Conservation (phyloP, 2,888 invertebrate species). For the Zootermopsis nevadensis region DNA sequence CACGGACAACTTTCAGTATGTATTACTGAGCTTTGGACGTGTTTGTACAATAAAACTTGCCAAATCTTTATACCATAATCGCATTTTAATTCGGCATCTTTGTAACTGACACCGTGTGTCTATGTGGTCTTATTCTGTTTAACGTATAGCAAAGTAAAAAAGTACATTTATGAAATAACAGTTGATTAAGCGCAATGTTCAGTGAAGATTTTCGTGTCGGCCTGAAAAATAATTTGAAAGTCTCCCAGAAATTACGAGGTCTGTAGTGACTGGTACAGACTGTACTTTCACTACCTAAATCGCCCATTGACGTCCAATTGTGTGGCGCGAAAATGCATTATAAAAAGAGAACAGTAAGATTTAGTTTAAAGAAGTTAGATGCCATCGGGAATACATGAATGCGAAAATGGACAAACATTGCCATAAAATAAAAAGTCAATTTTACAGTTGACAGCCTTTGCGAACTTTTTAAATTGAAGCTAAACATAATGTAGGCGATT, state of each 20-base stretch:
- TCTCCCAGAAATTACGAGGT: neutral
- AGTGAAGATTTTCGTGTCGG: too few relatives aligned
- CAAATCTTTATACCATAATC: too few relatives aligned
- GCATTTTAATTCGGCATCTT: too few relatives aligned
- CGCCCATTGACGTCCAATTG: neutral
- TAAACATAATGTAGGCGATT: conserved; percentile 27
- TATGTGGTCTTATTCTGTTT: too few relatives aligned
- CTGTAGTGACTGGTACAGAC: neutral
- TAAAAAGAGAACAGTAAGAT: conserved; percentile 5
- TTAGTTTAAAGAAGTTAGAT: conserved; percentile 9
- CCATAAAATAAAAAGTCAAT: conserved; percentile 35
- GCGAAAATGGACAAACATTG: conserved; percentile 13
- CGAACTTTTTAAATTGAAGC: conserved; percentile 28
- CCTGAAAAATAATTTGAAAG: too few relatives aligned
- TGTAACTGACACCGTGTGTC: too few relatives aligned
- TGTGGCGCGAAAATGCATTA: neutral
- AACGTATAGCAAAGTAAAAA: too few relatives aligned
- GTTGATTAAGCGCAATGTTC: too few relatives aligned
- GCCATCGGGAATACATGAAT: conserved; percentile 23
- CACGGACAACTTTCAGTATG: too few relatives aligned
- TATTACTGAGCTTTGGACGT: too few relatives aligned
- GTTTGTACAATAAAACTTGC: too few relatives aligned
- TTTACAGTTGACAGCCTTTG: conserved; percentile 32
- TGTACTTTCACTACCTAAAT: neutral
- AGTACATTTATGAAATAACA: too few relatives aligned